These are phyloP conservation scores for Archocentrus centrarchus DNA, from an alignment of 2,113 vertebrate species.

Conservation along the genomic window DNA sequence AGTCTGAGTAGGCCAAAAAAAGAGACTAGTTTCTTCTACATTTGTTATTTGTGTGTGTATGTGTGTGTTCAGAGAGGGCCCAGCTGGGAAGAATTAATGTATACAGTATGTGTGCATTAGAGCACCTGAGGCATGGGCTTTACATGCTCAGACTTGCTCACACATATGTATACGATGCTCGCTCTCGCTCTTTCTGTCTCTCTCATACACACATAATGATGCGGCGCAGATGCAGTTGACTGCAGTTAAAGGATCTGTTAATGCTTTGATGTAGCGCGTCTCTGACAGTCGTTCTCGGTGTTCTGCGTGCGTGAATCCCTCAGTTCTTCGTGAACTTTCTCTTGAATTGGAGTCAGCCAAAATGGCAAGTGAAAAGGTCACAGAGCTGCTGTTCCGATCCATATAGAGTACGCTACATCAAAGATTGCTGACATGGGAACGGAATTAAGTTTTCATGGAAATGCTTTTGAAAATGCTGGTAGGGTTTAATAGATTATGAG, in stretches of 20 bases:
- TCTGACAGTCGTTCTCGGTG: constrained; percentile 34
- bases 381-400: constrained; percentile 34
- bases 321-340: constrained; percentile 46
- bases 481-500: constrained; percentile 61
- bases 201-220: constrained; percentile 7
- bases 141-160: constrained; percentile 25
- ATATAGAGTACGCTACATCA: constrained; percentile 27
- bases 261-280: constrained; percentile 41
- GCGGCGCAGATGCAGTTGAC: constrained; percentile 26
- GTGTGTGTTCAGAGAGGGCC: constrained; percentile 46
- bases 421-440: constrained; percentile 45
- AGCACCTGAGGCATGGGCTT: constrained; percentile 62
- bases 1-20: not conserved
- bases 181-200: not conserved
- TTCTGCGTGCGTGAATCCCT: constrained; percentile 15
- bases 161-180: not conserved
- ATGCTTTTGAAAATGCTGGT: constrained; percentile 53
- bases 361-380: constrained; percentile 65
- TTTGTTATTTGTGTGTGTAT: constrained; percentile 24
- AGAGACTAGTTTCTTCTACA: not conserved
- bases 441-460: constrained; percentile 56
- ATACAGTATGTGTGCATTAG: constrained; percentile 42
- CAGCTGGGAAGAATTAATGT: constrained; percentile 64
- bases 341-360: constrained; percentile 24
- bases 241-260: constrained; percentile 32